A percentile compares a stretch with the other conserved stretches of the same genome.
phyloP scores from a whole-genome alignment of 2,113 vertebrate species.

The Aegithalos caudatus region DNA sequence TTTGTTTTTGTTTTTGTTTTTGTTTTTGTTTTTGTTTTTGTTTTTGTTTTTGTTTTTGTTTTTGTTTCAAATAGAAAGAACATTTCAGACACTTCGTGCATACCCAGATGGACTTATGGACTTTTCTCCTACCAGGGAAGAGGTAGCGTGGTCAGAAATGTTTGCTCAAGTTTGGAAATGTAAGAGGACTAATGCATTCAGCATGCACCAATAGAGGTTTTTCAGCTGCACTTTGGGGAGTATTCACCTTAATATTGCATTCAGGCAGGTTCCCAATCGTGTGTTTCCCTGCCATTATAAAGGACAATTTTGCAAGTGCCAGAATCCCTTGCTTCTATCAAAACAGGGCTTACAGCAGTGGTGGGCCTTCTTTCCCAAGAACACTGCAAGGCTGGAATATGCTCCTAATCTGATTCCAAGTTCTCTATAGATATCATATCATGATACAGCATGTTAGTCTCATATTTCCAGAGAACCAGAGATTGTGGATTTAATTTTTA shows the following conservation, averaged over 20 bases:
- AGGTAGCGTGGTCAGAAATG: background rate
- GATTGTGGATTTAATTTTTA: background rate
- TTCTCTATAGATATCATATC: background rate
- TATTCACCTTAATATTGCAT: background rate
- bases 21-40: too few relatives aligned
- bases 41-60: too few relatives aligned
- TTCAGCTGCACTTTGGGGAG: background rate
- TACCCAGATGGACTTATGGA: fast-evolving
- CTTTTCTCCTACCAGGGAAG: fast-evolving
- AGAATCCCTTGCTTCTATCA: fast-evolving
- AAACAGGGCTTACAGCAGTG: fast-evolving
- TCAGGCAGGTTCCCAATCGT: background rate
- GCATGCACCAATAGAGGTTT: background rate
- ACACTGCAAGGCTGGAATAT: background rate
- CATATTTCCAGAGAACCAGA: background rate
- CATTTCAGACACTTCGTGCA: background rate
- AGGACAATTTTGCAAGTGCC: background rate
- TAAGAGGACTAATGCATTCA: background rate
- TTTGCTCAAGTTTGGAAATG: background rate
- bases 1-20: too few relatives aligned
- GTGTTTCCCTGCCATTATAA: background rate
- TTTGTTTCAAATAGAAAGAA: background rate
- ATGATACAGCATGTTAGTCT: background rate
- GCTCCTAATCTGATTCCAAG: background rate
- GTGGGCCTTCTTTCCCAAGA: background rate